These are phyloP conservation scores for Grammomys surdaster DNA, from an alignment of 2,113 vertebrate species.

Conservation along the genomic window DNA sequence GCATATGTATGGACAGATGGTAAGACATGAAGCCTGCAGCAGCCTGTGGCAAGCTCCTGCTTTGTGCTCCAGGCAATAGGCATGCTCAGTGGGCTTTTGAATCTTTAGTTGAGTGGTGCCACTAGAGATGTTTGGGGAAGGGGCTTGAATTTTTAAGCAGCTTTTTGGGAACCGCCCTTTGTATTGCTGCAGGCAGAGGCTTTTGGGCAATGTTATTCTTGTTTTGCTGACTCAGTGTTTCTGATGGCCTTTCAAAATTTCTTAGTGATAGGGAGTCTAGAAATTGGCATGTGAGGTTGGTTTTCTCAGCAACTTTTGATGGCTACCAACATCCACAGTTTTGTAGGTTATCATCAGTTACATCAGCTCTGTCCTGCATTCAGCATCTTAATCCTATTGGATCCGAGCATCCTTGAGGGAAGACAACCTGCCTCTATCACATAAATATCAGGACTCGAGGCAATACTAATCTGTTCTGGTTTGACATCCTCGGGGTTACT, in stretches of 20 bases:
- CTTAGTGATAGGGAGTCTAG: neutral
- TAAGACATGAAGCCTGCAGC: neutral
- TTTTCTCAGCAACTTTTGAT: neutral
- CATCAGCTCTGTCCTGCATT: neutral
- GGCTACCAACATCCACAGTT: neutral
- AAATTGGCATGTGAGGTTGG: neutral
- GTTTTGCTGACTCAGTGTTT: neutral
- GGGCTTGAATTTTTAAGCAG: neutral
- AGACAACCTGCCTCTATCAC: neutral
- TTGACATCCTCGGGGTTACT: slow-evolving; percentile 13
- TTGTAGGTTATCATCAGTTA: neutral
- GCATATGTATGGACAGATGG: slow-evolving; percentile 57
- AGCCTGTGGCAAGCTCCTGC: slow-evolving; percentile 6
- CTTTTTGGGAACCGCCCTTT: neutral
- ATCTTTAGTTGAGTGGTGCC: neutral
- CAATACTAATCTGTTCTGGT: slow-evolving; percentile 37
- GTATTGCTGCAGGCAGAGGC: neutral
- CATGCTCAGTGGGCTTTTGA: neutral
- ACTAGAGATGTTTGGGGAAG: neutral
- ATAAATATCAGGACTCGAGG: slow-evolving; percentile 7
- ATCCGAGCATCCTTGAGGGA: neutral
- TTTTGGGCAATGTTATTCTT: neutral
- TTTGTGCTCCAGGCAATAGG: slow-evolving; percentile 37
- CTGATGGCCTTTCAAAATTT: neutral
- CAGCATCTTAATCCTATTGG: neutral